Percentiles rank a stretch among this genome's conserved stretches.
These are phyloP conservation scores for rabbit (Oryctolagus cuniculus) DNA, from an alignment of 2,113 vertebrate genomes.

Conservation along the genomic window DNA sequence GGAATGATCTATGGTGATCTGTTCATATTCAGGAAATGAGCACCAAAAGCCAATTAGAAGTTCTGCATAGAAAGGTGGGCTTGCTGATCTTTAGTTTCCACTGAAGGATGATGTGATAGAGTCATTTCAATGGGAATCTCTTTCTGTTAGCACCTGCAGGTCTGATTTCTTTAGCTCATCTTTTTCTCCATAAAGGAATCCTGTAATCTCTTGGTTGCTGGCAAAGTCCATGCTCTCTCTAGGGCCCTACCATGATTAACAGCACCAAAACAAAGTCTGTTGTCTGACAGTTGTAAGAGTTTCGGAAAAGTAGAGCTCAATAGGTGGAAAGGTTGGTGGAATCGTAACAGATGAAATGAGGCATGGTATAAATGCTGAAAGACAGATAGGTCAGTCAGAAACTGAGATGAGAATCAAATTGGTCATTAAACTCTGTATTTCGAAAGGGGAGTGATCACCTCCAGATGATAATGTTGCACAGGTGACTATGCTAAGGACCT, in stretches of 20 bases:
- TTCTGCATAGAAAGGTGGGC: background rate
- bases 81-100: background rate
- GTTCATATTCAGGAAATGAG: background rate
- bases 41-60: background rate
- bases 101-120: background rate
- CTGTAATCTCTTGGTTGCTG: background rate
- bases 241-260: background rate
- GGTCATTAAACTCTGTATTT: conserved; percentile 16
- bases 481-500: background rate
- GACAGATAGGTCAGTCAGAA: background rate
- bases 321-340: background rate
- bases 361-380: background rate
- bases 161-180: background rate
- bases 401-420: background rate
- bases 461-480: background rate
- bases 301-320: conserved; percentile 19
- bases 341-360: background rate
- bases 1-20: background rate
- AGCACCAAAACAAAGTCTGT: background rate
- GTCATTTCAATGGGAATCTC: background rate
- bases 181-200: background rate
- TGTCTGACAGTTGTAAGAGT: background rate
- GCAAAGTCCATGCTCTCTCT: background rate
- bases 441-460: background rate
- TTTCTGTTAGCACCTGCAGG: background rate